A percentile compares a stretch with the other conserved stretches of the same genome.
phyloP scores from a whole-genome alignment of 2,797 vertebrate species.

The Scarus forsteni region DNA sequence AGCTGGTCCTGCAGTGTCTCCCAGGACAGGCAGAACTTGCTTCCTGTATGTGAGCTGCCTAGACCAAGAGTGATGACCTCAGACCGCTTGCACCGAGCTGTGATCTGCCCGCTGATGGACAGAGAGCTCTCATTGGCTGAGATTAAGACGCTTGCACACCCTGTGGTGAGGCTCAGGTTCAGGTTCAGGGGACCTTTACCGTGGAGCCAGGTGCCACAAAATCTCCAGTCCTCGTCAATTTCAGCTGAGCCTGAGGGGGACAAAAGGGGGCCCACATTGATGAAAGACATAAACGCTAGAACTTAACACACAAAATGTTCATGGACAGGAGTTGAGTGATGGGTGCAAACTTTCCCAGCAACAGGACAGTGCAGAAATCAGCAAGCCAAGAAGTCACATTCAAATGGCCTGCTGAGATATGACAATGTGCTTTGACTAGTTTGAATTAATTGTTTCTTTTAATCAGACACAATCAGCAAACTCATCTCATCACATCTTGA shows the following conservation, averaged over 20 bases:
- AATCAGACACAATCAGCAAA: too few species aligned
- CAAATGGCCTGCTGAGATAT: too few species aligned
- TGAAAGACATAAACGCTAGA: too few species aligned
- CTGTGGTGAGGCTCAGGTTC: constrained; percentile 57
- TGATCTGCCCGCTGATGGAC: constrained; percentile 70
- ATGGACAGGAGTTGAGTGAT: too few species aligned
- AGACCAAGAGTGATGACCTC: constrained; percentile 5
- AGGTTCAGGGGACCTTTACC: constrained; percentile 16
- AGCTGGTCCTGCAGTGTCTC: constrained; percentile 80
- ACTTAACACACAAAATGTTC: too few species aligned
- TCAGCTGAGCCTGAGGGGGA: constrained; percentile 56
- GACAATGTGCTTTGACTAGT: too few species aligned
- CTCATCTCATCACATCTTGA: too few species aligned
- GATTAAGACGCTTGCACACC: constrained; percentile 64
- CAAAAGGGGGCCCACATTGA: neutral
- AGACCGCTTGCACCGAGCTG: constrained; percentile 36
- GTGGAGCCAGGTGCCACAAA: constrained; percentile 82
- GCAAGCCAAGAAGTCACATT: too few species aligned
- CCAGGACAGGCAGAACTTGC: constrained; percentile 78
- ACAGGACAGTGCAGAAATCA: too few species aligned
- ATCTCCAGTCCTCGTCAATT: constrained; percentile 62
- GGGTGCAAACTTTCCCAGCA: too few species aligned
- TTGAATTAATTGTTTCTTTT: too few species aligned
- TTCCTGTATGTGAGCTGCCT: rapidly evolving
- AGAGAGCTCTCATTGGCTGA: constrained; percentile 70